Evolutionary conservation across 2,888 invertebrate genomes (phyloP).

Genomic region (Xylota segnis): DNA sequence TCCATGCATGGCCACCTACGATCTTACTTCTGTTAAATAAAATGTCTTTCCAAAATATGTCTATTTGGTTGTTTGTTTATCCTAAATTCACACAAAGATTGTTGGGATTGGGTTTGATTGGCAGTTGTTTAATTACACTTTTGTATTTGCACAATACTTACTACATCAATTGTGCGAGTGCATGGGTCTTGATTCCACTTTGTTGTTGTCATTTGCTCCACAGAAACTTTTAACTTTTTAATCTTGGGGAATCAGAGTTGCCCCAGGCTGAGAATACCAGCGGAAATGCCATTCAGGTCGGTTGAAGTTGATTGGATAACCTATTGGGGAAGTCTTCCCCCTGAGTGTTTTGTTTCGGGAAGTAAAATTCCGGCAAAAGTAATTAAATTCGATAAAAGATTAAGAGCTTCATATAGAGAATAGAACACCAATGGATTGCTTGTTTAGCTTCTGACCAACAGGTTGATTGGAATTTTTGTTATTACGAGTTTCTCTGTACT

Average conservation of each 20-base stretch:
- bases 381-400: conserved; percentile 74
- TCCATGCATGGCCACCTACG: no score
- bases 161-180: conserved; percentile 25
- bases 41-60: background rate
- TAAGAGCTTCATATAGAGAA: conserved; percentile 63
- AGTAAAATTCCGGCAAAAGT: conserved; percentile 69
- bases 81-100: conserved; percentile 14
- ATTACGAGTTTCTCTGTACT: conserved; percentile 27
- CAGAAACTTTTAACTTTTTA: conserved; percentile 60
- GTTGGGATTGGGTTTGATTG: conserved; percentile 56
- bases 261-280: conserved; percentile 54
- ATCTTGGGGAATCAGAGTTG: conserved; percentile 53
- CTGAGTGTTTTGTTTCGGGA: conserved; percentile 28
- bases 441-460: conserved; percentile 66
- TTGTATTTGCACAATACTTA: conserved; percentile 37
- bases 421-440: conserved; percentile 59
- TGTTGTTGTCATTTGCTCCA: conserved; percentile 62
- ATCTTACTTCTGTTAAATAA: no score
- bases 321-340: conserved; percentile 30
- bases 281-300: conserved; percentile 68
- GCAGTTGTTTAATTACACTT: conserved; percentile 68
- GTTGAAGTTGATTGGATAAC: conserved; percentile 72
- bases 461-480: conserved; percentile 69
- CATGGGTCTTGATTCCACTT: conserved; percentile 21
- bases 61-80: background rate